phyloP scores from a whole-genome alignment of 2,797 vertebrate species.

The Dallia pectoralis region DNA sequence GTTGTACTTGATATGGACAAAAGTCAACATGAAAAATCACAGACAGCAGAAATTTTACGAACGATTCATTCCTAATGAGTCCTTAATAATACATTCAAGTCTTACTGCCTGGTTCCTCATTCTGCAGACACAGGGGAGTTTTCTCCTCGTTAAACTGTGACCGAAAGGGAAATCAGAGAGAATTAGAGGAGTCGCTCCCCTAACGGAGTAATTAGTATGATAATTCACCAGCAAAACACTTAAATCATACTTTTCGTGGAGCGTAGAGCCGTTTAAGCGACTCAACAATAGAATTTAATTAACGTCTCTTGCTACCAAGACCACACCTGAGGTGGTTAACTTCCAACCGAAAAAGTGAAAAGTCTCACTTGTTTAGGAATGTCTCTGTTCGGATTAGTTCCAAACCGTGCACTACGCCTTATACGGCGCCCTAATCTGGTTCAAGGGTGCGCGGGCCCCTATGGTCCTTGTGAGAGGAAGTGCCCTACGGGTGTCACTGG shows the following conservation, averaged over 20 bases:
- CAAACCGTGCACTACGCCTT: background rate
- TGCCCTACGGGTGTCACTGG: background rate
- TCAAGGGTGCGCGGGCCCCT: too few species aligned
- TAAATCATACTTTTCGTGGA: constrained; percentile 51
- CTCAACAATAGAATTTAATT: constrained; percentile 72
- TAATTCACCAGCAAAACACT: constrained; percentile 69
- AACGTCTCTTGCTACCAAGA: constrained; percentile 44
- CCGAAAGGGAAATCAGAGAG: constrained; percentile 49
- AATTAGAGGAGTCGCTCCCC: constrained; percentile 30
- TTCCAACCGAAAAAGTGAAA: constrained; percentile 40
- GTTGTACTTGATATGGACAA: background rate
- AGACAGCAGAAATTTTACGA: background rate
- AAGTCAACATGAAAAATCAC: constrained; percentile 8
- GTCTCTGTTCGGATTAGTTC: constrained; percentile 40
- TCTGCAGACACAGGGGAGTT: constrained; percentile 20
- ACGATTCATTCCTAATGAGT: background rate
- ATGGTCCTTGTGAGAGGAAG: background rate
- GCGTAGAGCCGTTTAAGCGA: constrained; percentile 56
- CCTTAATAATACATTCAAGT: constrained; percentile 1
- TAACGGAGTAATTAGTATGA: constrained; percentile 63
- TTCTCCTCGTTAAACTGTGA: constrained; percentile 23
- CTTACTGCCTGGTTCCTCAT: constrained; percentile 33
- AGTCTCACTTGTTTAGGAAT: constrained; percentile 60
- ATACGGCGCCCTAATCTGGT: background rate
- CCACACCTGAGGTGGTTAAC: constrained; percentile 73